These are phyloP conservation scores for Helleia helle DNA, from an alignment of 2,888 invertebrate species.

Conservation along the genomic window DNA sequence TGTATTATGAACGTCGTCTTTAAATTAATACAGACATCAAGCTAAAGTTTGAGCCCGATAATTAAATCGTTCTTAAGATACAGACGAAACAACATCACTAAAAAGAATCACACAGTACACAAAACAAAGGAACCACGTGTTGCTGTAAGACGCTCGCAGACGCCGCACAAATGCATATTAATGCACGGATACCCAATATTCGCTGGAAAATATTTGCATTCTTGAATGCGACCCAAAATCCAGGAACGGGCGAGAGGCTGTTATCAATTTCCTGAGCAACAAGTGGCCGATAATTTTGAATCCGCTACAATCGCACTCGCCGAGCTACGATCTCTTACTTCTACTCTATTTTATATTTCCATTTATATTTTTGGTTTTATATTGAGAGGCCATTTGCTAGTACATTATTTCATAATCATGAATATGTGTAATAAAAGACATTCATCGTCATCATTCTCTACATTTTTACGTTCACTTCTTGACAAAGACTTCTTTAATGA, in stretches of 20 bases:
- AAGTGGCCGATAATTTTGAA: slow-evolving; percentile 71
- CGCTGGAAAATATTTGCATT: slow-evolving; percentile 36
- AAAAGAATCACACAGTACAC: too few relatives aligned
- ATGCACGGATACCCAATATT: slow-evolving; percentile 18
- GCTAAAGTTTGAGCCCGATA: too few relatives aligned
- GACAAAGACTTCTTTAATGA: too few relatives aligned
- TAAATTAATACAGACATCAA: too few relatives aligned
- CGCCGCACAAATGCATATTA: background rate
- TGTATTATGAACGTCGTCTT: too few relatives aligned
- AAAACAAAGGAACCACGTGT: slow-evolving; percentile 1
- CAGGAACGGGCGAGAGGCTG: slow-evolving; percentile 43
- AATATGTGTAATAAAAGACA: too few relatives aligned
- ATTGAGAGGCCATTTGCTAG: background rate
- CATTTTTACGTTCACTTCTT: too few relatives aligned
- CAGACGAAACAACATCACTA: too few relatives aligned
- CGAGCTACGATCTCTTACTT: slow-evolving; percentile 31
- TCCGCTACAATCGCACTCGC: slow-evolving; percentile 36
- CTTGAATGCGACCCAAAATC: slow-evolving; percentile 57
- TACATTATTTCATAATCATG: too few relatives aligned
- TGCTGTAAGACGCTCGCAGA: background rate
- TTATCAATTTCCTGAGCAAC: slow-evolving; percentile 70
- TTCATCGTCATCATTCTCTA: too few relatives aligned
- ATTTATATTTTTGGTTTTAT: background rate
- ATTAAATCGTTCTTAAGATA: too few relatives aligned
- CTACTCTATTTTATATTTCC: background rate